Evolutionary conservation across 2,113 vertebrate genomes (phyloP), one percentile per base, ranked within the genome.

Genomic region (Pseudois nayaur): DNA sequence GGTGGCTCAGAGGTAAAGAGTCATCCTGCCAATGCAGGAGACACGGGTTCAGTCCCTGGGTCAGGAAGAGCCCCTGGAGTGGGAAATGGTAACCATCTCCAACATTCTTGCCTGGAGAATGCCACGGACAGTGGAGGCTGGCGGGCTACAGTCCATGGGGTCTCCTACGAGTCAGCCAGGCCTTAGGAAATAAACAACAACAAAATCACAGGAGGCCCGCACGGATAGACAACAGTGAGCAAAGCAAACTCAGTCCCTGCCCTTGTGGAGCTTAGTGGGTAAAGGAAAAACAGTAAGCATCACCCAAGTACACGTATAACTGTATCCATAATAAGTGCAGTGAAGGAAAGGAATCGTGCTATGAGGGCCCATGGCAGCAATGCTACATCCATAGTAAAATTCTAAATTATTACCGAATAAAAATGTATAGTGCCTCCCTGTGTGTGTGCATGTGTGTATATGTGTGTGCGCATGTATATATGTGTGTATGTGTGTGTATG

Each of bases 391-490:
- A 67, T 5, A 11, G 11, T 89, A n/a, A 11, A 43, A 43, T 15
- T 25, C 48, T 48, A 31, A 16, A 15, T 36, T 36, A 27, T 27
- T 40, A 62, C 25, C 17, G 76, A 82, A 90, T n/a, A 19, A 71
- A 71, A 67, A 93, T 1, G 45, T 0, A 40, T 2, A 52, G 12
- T 19, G 83, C 43, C 9, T 40, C 23, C 71, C 3, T 43, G 7
- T 7, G 36, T 36, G 8, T 6, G 5, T 2, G 2, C 31, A 2
- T 4, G 5, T 62, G 31, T 64, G 27, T 25, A 2, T 12, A 0
- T 57, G 8, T 11, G 11, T 59, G 4, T 27, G n/a, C 3, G 3
- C 4, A 1, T 3, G 3, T 43, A 1, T 43, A 5, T 4, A 3
- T 8, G 9, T 9, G 8, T 71, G 23, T 50, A 3, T 17, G 50